Percentiles rank a stretch among this genome's conserved stretches.
Conservation (phyloP, 1,140 invertebrate species). For the Caenorhabditis remanei region DNA sequence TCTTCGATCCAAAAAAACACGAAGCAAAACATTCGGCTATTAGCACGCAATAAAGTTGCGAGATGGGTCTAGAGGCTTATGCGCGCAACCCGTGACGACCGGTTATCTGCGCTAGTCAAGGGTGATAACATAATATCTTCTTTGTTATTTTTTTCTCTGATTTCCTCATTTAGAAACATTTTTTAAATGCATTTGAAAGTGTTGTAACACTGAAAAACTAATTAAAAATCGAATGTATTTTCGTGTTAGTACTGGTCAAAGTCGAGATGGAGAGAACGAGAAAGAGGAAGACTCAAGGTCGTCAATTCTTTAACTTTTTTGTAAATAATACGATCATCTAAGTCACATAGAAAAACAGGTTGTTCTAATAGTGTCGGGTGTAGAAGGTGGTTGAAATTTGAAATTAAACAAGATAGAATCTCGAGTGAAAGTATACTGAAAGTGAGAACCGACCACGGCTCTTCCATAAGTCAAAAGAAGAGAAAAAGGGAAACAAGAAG, state of each 20-base stretch:
- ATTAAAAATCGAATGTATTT: neutral
- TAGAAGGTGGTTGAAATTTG: slow-evolving; percentile 21
- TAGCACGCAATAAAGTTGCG: slow-evolving; percentile 45
- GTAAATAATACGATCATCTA: slow-evolving; percentile 51
- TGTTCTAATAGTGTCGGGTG: slow-evolving; percentile 1
- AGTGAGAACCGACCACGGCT: slow-evolving; percentile 16
- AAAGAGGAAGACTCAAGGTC: slow-evolving; percentile 17
- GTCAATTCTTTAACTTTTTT: slow-evolving; percentile 40
- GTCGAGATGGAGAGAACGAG: slow-evolving; percentile 1
- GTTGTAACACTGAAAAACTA: neutral
- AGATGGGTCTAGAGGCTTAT: slow-evolving; percentile 17
- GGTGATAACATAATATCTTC: slow-evolving; percentile 28
- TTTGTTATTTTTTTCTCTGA: neutral
- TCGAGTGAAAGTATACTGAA: slow-evolving; percentile 48
- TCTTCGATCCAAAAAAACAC: slow-evolving; percentile 18
- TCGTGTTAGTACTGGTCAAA: slow-evolving; percentile 15
- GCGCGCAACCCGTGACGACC: slow-evolving; percentile 3
- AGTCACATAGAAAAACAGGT: slow-evolving; percentile 51
- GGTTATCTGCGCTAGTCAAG: slow-evolving; percentile 17
- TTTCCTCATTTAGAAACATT: neutral
- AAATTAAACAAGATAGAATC: slow-evolving; percentile 46
- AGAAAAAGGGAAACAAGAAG: slow-evolving; percentile 8
- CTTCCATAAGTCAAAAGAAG: slow-evolving; percentile 14
- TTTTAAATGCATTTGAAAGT: neutral
- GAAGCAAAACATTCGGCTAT: slow-evolving; percentile 40